phyloP scores from a whole-genome alignment of 2,797 vertebrate species.

The Chiroxiphia lanceolata region DNA sequence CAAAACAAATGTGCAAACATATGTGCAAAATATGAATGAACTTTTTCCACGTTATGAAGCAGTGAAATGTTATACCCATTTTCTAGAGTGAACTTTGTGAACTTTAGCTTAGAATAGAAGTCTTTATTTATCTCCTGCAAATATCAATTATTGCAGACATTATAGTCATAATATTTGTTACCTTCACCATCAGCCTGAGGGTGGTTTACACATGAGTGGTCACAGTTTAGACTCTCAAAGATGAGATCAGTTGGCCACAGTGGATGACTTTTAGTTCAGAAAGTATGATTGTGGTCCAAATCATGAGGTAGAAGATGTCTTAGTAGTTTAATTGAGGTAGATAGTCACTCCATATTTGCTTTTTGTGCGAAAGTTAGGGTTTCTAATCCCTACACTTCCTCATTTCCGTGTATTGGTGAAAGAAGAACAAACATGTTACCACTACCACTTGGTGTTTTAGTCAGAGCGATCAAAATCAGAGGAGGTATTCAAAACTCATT shows the following conservation, averaged over 20 bases:
- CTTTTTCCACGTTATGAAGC: not conserved
- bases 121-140: not conserved
- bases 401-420: not conserved
- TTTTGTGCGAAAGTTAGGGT: not conserved
- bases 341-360: not conserved
- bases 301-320: not conserved
- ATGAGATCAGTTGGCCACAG: not conserved
- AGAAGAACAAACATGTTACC: not conserved
- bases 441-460: not conserved
- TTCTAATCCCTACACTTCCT: not conserved
- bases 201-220: not conserved
- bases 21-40: constrained; percentile 6
- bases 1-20: constrained; percentile 12
- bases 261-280: not conserved
- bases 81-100: not conserved
- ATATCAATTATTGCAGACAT: not conserved
- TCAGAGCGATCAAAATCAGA: not conserved
- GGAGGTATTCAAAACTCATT: fast-evolving
- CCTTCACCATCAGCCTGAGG: not conserved
- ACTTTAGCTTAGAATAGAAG: not conserved
- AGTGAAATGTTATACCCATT: not conserved
- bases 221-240: not conserved
- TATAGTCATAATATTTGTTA: not conserved
- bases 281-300: not conserved
- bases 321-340: not conserved